Evolutionary conservation across 1,140 invertebrate genomes (phyloP).

Genomic region (Brachionus koreanus): DNA sequence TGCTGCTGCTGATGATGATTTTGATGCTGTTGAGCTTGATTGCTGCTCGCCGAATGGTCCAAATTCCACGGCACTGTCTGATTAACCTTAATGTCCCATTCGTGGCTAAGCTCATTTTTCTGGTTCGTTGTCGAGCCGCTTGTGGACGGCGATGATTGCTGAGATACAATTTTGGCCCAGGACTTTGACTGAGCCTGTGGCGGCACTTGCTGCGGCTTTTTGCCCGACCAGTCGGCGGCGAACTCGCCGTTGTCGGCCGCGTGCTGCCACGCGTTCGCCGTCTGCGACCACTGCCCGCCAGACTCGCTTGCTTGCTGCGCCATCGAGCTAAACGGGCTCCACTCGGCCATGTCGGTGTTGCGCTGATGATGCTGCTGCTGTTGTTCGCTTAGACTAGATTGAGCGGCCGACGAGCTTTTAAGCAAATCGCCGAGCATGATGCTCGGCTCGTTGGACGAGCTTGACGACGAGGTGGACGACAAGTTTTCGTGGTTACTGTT

Average conservation of each 20-base stretch:
- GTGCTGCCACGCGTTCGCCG: not conserved
- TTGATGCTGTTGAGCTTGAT: not conserved
- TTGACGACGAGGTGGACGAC: not conserved
- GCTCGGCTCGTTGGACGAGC: not conserved
- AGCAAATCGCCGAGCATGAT: not conserved
- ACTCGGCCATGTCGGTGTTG: not conserved
- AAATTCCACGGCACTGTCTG: constrained; percentile 39
- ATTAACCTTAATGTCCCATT: constrained; percentile 43
- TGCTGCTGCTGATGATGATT: too few species aligned
- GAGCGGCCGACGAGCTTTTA: not conserved
- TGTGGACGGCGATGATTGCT: constrained; percentile 36
- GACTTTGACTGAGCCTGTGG: not conserved
- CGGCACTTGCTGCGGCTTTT: not conserved
- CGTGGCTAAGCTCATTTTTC: constrained; percentile 37
- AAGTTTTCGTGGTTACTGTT: not conserved
- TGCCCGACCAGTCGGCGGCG: not conserved
- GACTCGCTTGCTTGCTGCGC: not conserved
- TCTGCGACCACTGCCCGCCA: not conserved
- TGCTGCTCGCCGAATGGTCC: not conserved
- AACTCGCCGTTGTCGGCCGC: not conserved
- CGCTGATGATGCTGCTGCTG: not conserved
- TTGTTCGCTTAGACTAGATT: constrained; percentile 17
- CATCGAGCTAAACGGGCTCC: not conserved
- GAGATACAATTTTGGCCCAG: constrained; percentile 41
- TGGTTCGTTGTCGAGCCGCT: not conserved